Evolutionary conservation across 2,113 vertebrate species (phyloP), one percentile per base, ranked within the genome.

Genomic region (Callionymus lyra): DNA sequence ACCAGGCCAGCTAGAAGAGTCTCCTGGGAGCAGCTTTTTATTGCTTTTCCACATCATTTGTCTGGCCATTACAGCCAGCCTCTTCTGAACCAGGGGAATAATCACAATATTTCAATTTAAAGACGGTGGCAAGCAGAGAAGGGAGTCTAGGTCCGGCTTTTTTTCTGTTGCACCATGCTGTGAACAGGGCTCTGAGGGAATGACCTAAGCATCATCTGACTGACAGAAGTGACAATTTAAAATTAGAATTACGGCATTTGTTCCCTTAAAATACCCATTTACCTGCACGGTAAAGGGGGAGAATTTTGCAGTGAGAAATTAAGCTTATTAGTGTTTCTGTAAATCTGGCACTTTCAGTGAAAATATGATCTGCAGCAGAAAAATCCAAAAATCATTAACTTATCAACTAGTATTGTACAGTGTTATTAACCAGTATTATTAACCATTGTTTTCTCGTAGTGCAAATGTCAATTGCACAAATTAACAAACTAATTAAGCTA

Each of bases 1-100:
- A 77, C 57, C 55, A 34, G 48, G 51, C 62, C 68, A 41, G 59
- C 63, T 56, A 62, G 47, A 77, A 52, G 47, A 70, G 50, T 80
- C 82, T 76, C 82, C 33, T 1, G 82, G 73, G 82, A 61, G 41
- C 6, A 16, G 47, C 45, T 51, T 65, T 71, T 79, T 79, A 77
- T 85, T 83, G 79, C 77, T 80, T 81, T 78, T 79, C 66, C 68
- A 72, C 67, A 60, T 79, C 64, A 79, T 84, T 77, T 80, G 69
- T 79, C 67, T 80, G 64, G 69, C 61, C 58, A 81, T 81, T 80
- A 80, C 69, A 65, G 59, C 76, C n/a, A 44, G 56, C 56, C 57
- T 54, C 41, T 41, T 46, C 59, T 41, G 47, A 71, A 72, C 60
- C 56, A 16, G 44, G 61, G 65, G 74, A 77, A 76, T 81, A 68